These are phyloP conservation scores for Chymomyza costata DNA, from an alignment of 1,140 invertebrate species.

Conservation along the genomic window DNA sequence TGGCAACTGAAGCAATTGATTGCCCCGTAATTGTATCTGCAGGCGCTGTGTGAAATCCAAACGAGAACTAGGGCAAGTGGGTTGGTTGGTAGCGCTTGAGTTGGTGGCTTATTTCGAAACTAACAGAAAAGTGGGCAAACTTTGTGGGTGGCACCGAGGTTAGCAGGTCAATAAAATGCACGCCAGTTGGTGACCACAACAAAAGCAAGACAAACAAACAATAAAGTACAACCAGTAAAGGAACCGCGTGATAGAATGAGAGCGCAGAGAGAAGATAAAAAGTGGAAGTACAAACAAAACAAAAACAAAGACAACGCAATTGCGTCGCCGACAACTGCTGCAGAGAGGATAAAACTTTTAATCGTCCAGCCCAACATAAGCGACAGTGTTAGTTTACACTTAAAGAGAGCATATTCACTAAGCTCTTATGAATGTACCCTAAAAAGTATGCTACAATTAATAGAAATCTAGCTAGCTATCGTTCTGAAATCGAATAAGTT, in stretches of 20 bases:
- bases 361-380: conserved; percentile 65
- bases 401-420: too few species aligned
- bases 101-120: background rate
- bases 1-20: conserved; percentile 66
- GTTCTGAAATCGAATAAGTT: too few species aligned
- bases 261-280: conserved; percentile 43
- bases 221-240: conserved; percentile 24
- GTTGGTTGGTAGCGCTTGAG: conserved; percentile 4
- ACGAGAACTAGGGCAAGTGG: conserved; percentile 57
- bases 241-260: conserved; percentile 54
- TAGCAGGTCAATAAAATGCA: conserved; percentile 63
- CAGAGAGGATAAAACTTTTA: conserved; percentile 59
- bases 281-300: conserved; percentile 52
- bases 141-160: conserved; percentile 43
- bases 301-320: conserved; percentile 30
- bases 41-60: conserved; percentile 20
- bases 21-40: conserved; percentile 48
- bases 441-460: too few species aligned
- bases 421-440: too few species aligned
- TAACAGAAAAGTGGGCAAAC: background rate
- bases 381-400: conserved; percentile 22
- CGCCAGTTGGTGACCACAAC: background rate
- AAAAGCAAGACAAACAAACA: conserved; percentile 16
- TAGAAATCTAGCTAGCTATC: too few species aligned
- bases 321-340: conserved; percentile 9